Conservation (phyloP, 2,113 vertebrate genomes). For the Australoheros scitulus region DNA sequence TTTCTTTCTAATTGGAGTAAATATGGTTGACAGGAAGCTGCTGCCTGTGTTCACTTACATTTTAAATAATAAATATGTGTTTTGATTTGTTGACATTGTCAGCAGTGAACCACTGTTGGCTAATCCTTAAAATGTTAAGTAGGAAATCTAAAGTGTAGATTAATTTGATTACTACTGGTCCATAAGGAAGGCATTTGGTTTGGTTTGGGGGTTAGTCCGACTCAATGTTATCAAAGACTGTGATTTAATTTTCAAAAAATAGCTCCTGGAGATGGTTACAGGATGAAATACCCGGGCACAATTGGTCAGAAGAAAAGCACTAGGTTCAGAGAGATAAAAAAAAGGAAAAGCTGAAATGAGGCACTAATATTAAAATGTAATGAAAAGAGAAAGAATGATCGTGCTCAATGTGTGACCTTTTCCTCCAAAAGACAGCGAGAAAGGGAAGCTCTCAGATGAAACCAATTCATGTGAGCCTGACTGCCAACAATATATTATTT, state of each 20-base stretch:
- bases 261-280: neutral
- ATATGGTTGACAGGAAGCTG: neutral
- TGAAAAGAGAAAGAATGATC: constrained; percentile 18
- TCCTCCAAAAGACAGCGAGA: constrained; percentile 18
- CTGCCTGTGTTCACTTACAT: too few relatives aligned
- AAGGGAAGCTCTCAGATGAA: constrained; percentile 39
- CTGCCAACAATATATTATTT: constrained; percentile 65
- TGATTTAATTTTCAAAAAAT: neutral
- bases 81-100: too few relatives aligned
- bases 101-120: too few relatives aligned
- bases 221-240: neutral
- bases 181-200: fast-evolving
- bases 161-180: neutral
- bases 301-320: neutral
- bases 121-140: too few relatives aligned
- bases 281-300: neutral
- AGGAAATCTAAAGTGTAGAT: neutral
- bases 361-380: constrained; percentile 28
- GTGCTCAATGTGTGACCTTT: constrained; percentile 53
- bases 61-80: too few relatives aligned
- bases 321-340: too few relatives aligned
- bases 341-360: constrained; percentile 29
- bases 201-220: neutral
- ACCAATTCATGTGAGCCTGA: constrained; percentile 35
- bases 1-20: constrained; percentile 15